Percentiles rank a stretch among this genome's conserved stretches.
phyloP scores from a whole-genome alignment of 2,113 vertebrate species.

The Brachirus orientalis region DNA sequence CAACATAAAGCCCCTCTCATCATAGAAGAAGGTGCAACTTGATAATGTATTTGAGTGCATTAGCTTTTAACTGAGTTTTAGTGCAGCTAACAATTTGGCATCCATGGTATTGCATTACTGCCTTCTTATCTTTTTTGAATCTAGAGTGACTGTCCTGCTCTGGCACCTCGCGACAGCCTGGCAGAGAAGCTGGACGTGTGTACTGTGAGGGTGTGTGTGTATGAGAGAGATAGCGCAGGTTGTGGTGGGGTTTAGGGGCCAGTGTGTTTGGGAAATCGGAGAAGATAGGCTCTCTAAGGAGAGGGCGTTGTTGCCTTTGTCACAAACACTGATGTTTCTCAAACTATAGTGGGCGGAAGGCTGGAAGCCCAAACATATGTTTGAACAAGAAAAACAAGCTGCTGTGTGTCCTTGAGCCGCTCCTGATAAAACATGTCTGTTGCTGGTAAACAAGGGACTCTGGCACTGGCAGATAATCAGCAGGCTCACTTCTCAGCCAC shows the following conservation, averaged over 20 bases:
- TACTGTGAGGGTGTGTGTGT: no score
- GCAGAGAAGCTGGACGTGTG: no score
- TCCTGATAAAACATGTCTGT: conserved; percentile 55
- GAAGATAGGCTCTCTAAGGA: conserved; percentile 45
- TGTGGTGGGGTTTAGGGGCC: neutral
- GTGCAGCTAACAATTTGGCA: no score
- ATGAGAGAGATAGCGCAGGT: neutral
- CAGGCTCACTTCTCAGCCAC: conserved; percentile 30
- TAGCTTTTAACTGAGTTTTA: no score
- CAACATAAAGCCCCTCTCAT: no score
- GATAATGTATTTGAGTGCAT: no score
- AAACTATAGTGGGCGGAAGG: conserved; percentile 24
- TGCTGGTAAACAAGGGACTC: conserved; percentile 47
- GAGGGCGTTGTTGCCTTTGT: conserved; percentile 55
- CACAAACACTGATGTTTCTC: conserved; percentile 32
- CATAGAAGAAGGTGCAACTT: no score
- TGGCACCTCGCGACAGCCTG: no score
- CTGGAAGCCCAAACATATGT: conserved; percentile 42
- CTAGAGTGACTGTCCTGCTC: no score
- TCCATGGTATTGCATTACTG: no score
- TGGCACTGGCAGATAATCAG: conserved; percentile 44
- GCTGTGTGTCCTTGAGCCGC: conserved; percentile 46
- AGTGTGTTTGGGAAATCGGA: conserved; percentile 48
- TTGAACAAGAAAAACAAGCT: conserved; percentile 53
- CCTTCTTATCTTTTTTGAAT: no score